Percentiles rank a stretch among this genome's conserved stretches.
Conservation (phyloP, 2,888 invertebrate genomes). For the Synergus japonicus region DNA sequence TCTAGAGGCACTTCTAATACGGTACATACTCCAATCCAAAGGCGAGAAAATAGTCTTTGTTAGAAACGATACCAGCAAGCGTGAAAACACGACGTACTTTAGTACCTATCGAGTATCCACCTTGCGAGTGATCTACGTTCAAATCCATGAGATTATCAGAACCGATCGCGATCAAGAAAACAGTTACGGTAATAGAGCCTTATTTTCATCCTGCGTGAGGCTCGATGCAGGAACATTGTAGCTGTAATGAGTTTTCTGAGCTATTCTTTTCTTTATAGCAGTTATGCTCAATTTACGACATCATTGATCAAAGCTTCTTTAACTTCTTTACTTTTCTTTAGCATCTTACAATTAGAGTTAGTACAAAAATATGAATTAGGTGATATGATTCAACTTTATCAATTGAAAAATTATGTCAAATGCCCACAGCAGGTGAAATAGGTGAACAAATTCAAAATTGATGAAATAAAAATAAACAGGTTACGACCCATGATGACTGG, state of each 20-base stretch:
- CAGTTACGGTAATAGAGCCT: conserved; percentile 30
- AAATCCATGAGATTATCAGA: conserved; percentile 29
- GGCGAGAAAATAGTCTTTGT: conserved; percentile 15
- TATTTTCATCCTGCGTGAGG: conserved; percentile 21
- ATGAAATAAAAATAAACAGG: no score
- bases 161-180: conserved; percentile 7
- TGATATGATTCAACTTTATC: no score
- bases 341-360: background rate
- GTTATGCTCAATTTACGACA: conserved; percentile 21
- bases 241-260: background rate
- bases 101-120: background rate
- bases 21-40: conserved; percentile 50
- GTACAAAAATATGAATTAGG: background rate
- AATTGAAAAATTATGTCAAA: no score
- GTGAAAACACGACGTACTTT: conserved; percentile 24
- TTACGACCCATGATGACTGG: background rate
- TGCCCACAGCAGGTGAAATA: no score
- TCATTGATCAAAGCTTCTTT: conserved; percentile 1
- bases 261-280: background rate
- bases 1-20: conserved; percentile 53
- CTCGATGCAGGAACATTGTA: conserved; percentile 6
- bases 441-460: no score
- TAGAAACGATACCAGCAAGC: conserved; percentile 1
- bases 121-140: conserved; percentile 27
- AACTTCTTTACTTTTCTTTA: background rate